Percentiles rank a stretch among this genome's conserved stretches.
Conservation (phyloP, 2,797 vertebrate genomes). For the Crenichthys baileyi region DNA sequence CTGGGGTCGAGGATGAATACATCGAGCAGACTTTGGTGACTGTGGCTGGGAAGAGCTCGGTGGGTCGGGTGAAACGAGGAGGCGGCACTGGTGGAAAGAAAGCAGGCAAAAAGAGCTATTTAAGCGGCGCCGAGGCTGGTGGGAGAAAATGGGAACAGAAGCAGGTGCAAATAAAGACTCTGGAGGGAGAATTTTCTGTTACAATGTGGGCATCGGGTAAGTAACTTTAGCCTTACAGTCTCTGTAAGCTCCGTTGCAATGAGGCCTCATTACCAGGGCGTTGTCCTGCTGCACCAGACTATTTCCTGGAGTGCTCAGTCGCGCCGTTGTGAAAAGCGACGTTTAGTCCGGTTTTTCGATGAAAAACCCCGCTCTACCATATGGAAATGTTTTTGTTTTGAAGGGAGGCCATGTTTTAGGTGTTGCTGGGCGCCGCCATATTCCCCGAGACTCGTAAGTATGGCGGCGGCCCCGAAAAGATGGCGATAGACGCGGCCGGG, state of each 20-base stretch:
- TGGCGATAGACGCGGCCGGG: constrained; percentile 87
- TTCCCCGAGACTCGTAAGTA: constrained; percentile 96
- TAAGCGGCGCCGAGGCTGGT: constrained; percentile 85
- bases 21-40: constrained; percentile 97
- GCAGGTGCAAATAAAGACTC: constrained; percentile 99
- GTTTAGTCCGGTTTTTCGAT: constrained; percentile 41
- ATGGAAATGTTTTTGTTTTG: constrained; percentile 93
- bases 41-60: constrained; percentile 91
- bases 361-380: constrained; percentile 35
- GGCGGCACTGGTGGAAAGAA: constrained; percentile 90
- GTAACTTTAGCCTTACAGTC: constrained; percentile 62
- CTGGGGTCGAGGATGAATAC: constrained; percentile 94
- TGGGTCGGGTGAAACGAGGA: constrained; percentile 87
- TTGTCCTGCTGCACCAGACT: constrained; percentile 81
- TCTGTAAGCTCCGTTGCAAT: constrained; percentile 64
- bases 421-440: constrained; percentile 99
- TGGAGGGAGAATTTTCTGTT: constrained; percentile 98
- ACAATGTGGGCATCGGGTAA: constrained; percentile 99
- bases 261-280: constrained; percentile 83
- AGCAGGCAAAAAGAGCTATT: constrained; percentile 94
- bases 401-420: constrained; percentile 98
- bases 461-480: constrained; percentile 97
- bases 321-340: constrained; percentile 29
- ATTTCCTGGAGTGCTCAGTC: constrained; percentile 63
- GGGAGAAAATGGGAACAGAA: constrained; percentile 99